phyloP scores from a whole-genome alignment of 2,888 invertebrate species.

The Hylaea fasciaria region DNA sequence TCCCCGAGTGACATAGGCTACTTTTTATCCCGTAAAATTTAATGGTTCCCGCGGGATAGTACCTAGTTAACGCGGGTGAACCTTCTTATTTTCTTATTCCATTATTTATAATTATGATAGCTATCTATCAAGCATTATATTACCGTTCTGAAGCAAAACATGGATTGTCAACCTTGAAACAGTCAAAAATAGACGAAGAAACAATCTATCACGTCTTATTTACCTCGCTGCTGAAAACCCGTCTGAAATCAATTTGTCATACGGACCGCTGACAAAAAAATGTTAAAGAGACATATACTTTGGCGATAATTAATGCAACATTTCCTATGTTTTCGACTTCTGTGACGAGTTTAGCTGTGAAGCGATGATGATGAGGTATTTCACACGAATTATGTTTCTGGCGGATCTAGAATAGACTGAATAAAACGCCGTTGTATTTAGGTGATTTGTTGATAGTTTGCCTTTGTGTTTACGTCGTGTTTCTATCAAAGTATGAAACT shows the following conservation, averaged over 20 bases:
- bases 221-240: slow-evolving; percentile 31
- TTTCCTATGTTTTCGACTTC: slow-evolving; percentile 30
- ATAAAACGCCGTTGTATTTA: neutral
- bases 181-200: slow-evolving; percentile 33
- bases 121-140: neutral
- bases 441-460: neutral
- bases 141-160: slow-evolving; percentile 7
- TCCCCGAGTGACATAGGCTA: too few species aligned
- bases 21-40: too few species aligned
- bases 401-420: neutral
- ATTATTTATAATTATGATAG: neutral
- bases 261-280: slow-evolving; percentile 28
- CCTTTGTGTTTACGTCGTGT: too few species aligned
- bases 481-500: too few species aligned
- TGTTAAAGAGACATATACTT: slow-evolving; percentile 28
- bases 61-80: too few species aligned
- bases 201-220: slow-evolving; percentile 24
- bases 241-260: slow-evolving; percentile 43
- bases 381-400: slow-evolving; percentile 5
- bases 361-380: slow-evolving; percentile 17
- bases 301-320: slow-evolving; percentile 29
- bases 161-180: slow-evolving; percentile 14
- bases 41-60: too few species aligned
- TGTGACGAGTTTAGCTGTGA: slow-evolving; percentile 13
- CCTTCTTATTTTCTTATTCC: too few species aligned